Conservation (phyloP, 2,113 vertebrate species). For the Cygnus buccinator region DNA sequence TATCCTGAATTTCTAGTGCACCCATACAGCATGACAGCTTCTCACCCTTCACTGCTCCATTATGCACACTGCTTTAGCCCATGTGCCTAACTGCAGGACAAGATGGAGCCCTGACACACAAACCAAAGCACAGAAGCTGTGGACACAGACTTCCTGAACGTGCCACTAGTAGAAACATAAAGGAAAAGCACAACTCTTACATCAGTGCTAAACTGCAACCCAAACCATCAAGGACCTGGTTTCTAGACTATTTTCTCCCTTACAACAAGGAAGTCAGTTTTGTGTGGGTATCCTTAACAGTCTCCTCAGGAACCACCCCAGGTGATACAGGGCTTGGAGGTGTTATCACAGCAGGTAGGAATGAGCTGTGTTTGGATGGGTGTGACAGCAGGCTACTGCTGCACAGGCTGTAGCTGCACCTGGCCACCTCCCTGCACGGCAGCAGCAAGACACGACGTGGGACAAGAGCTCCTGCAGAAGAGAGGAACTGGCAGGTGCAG, state of each 20-base stretch:
- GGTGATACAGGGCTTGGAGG: neutral
- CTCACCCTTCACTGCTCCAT: neutral
- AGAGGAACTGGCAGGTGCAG: neutral
- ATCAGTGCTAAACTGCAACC: neutral
- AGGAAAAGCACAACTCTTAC: neutral
- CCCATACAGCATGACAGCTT: neutral
- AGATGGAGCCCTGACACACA: neutral
- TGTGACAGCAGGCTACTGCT: neutral
- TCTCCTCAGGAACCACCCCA: neutral
- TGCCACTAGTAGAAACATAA: neutral
- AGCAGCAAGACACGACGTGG: accelerated
- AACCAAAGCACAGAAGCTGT: neutral
- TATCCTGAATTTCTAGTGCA: neutral
- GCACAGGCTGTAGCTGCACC: neutral
- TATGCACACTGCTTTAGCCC: neutral
- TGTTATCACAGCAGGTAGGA: neutral
- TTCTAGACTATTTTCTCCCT: neutral
- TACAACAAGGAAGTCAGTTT: neutral
- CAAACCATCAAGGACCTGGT: neutral
- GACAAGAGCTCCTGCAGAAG: neutral
- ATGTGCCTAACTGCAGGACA: neutral
- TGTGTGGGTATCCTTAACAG: neutral
- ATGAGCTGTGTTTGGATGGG: neutral
- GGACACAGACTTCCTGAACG: neutral
- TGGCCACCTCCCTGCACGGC: neutral